These are phyloP conservation scores for Ernsta delagoae DNA, from an alignment of 2,888 invertebrate species.

Conservation along the genomic window DNA sequence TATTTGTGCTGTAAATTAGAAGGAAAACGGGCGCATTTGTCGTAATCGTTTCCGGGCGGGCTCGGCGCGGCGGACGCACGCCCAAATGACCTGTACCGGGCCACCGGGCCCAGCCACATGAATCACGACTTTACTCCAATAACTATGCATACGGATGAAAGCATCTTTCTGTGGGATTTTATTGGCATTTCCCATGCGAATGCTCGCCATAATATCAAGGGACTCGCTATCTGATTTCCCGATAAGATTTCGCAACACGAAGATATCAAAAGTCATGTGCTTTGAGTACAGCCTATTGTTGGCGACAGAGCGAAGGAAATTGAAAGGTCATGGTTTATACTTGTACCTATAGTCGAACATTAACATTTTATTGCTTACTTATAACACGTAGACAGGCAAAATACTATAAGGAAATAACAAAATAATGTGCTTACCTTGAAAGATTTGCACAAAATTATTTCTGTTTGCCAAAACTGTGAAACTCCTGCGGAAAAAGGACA, in stretches of 20 bases:
- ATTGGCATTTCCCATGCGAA: conserved; percentile 16
- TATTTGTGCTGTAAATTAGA: conserved; percentile 37
- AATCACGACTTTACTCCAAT: conserved; percentile 26
- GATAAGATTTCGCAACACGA: neutral
- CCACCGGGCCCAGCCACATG: conserved; percentile 27
- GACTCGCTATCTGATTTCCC: neutral
- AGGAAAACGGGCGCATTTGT: conserved; percentile 35
- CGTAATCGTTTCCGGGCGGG: conserved; percentile 35
- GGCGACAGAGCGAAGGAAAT: neutral
- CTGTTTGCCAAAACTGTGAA: conserved; percentile 4
- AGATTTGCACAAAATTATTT: neutral
- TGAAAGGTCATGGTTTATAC: neutral
- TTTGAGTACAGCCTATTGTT: neutral
- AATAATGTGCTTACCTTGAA: too few relatives aligned
- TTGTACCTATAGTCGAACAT: too few relatives aligned
- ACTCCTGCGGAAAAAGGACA: neutral
- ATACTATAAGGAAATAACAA: too few relatives aligned
- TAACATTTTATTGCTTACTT: too few relatives aligned
- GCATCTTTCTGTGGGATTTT: conserved; percentile 21
- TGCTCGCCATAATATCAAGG: neutral
- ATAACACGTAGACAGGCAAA: too few relatives aligned
- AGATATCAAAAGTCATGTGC: neutral
- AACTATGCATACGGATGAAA: conserved; percentile 26
- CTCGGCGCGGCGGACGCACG: conserved; percentile 19
- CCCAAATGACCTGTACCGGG: conserved; percentile 24